These are phyloP conservation scores for Sphaerophoria taeniata DNA, from an alignment of 2,888 invertebrate genomes.

Conservation along the genomic window DNA sequence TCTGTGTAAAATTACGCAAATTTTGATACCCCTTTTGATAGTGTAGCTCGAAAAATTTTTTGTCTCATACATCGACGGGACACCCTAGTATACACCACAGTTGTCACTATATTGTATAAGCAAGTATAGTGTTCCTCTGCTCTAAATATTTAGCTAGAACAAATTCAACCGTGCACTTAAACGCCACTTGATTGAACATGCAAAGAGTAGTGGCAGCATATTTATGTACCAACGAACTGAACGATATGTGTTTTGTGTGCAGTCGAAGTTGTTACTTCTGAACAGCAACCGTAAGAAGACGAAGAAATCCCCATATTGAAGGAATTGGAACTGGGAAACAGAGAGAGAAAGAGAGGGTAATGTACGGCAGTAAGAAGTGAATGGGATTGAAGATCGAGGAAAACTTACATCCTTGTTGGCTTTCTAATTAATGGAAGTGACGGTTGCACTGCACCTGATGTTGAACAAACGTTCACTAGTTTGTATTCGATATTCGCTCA, in stretches of 20 bases:
- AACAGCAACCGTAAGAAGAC: background rate
- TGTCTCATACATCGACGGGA: no score
- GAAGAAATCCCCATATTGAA: no score
- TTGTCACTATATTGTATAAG: conserved; percentile 56
- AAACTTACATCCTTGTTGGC: conserved; percentile 74
- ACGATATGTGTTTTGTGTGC: background rate
- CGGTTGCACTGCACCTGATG: conserved; percentile 74
- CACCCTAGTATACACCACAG: conserved; percentile 3
- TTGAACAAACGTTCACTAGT: conserved; percentile 59
- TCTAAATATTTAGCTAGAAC: conserved; percentile 74
- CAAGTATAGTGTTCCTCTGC: conserved; percentile 61
- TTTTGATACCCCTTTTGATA: no score
- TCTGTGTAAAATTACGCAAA: no score
- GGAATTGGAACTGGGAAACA: background rate
- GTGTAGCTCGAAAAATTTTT: no score
- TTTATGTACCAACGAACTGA: conserved; percentile 11
- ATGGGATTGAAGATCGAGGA: conserved; percentile 73
- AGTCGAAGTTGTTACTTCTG: conserved; percentile 34
- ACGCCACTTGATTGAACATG: conserved; percentile 74
- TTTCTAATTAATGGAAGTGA: conserved; percentile 74
- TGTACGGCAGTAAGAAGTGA: conserved; percentile 71
- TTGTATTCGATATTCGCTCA: no score
- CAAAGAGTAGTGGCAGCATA: conserved; percentile 59
- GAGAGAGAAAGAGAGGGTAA: conserved; percentile 30
- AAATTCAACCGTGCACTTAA: conserved; percentile 75